Conservation (phyloP, 2,888 invertebrate species). For the Sinhomidia bicolor region DNA sequence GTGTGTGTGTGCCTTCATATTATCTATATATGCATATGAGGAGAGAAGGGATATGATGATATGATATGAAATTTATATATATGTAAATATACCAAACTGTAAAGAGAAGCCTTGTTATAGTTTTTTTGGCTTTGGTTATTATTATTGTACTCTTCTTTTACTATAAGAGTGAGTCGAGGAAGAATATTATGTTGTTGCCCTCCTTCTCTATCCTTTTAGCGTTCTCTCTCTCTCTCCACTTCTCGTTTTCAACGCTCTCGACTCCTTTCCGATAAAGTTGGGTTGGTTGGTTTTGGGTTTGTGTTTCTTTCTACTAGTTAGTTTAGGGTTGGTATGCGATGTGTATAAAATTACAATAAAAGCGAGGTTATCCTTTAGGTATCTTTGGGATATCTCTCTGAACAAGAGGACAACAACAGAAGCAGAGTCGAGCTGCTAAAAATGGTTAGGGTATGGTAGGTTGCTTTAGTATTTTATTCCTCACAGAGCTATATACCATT, state of each 20-base stretch:
- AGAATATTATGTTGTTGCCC: conserved; percentile 68
- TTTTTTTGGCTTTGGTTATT: conserved; percentile 48
- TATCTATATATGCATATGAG: not conserved
- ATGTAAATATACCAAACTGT: conserved; percentile 11
- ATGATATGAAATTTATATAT: not conserved
- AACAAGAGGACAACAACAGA: conserved; percentile 56
- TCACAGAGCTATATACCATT: too few relatives aligned
- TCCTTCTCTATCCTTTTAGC: conserved; percentile 62
- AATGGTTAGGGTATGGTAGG: conserved; percentile 73
- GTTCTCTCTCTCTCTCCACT: conserved; percentile 33
- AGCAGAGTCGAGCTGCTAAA: conserved; percentile 53
- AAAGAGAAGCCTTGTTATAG: conserved; percentile 54
- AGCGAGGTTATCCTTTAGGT: conserved; percentile 72
- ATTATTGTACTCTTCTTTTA: not conserved
- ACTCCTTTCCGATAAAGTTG: conserved; percentile 45
- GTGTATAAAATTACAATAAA: conserved; percentile 73
- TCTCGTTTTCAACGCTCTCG: not conserved
- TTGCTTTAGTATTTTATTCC: conserved; percentile 51
- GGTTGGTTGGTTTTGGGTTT: conserved; percentile 47
- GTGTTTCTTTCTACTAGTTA: conserved; percentile 1
- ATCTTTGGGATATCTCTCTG: conserved; percentile 52
- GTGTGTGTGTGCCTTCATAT: not conserved
- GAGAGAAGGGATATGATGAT: conserved; percentile 14
- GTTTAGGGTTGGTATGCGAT: conserved; percentile 67
- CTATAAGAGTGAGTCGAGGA: conserved; percentile 8